Conservation (phyloP, 2,113 vertebrate species). For the Lagenorhynchus albirostris region DNA sequence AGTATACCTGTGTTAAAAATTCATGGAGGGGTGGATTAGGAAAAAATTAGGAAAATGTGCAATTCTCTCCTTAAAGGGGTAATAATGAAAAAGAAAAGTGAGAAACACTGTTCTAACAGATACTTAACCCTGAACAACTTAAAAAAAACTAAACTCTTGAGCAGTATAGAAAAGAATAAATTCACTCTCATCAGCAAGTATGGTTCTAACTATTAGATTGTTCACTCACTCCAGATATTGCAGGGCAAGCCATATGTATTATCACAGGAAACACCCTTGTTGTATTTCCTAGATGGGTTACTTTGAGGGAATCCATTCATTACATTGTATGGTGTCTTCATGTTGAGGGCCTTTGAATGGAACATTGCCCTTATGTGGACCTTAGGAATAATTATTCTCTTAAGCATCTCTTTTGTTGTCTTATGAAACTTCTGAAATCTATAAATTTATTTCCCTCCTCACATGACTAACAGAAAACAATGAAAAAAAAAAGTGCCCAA, state of each 20-base stretch:
- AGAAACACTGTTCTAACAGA: neutral
- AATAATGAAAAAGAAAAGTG: neutral
- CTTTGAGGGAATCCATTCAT: neutral
- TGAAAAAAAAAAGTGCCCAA: neutral
- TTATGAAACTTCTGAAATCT: neutral
- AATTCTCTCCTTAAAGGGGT: neutral
- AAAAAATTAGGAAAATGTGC: neutral
- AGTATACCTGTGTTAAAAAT: neutral
- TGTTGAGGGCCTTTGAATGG: neutral
- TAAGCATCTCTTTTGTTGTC: neutral
- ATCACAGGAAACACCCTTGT: neutral
- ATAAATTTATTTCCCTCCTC: neutral
- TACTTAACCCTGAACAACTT: neutral
- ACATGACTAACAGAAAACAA: neutral
- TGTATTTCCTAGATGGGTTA: neutral
- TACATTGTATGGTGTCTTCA: neutral
- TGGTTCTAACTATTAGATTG: neutral
- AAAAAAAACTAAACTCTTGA: neutral
- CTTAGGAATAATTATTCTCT: neutral
- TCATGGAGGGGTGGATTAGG: neutral
- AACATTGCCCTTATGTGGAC: neutral
- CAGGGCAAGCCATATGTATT: neutral
- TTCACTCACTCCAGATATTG: neutral
- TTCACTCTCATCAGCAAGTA: neutral
- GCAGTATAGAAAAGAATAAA: neutral